Conservation (phyloP, 2,113 vertebrate species). For the Pterocles burchelli region DNA sequence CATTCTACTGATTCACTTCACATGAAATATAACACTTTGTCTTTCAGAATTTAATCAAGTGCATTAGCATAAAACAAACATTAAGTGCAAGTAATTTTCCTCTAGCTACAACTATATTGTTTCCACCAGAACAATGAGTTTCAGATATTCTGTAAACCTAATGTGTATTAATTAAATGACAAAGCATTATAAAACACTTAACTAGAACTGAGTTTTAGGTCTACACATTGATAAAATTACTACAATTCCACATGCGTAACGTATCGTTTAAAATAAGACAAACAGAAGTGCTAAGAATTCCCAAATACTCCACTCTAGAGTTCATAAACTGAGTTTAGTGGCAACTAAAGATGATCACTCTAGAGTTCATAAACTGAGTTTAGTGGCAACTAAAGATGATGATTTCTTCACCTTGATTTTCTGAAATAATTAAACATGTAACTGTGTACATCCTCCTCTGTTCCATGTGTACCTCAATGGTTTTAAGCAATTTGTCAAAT, state of each 20-base stretch:
- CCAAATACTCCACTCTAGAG: background rate
- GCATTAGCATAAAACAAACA: background rate
- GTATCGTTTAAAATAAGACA: background rate
- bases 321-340: background rate
- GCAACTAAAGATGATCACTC: background rate
- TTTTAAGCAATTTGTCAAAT: background rate
- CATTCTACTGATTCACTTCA: background rate
- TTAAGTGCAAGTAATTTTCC: background rate
- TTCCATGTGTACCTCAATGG: background rate
- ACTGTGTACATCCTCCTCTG: background rate
- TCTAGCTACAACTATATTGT: background rate
- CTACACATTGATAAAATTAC: background rate
- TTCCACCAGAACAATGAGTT: background rate
- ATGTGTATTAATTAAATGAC: background rate
- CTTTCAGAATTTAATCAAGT: background rate
- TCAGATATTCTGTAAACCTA: background rate
- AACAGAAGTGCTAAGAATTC: background rate
- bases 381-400: background rate
- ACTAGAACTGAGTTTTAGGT: background rate
- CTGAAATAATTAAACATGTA: background rate
- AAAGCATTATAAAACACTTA: background rate
- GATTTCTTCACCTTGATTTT: background rate
- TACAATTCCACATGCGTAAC: background rate
- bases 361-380: background rate
- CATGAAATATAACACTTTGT: background rate